These are phyloP conservation scores for Anabas testudineus DNA, from an alignment of 2,797 vertebrate genomes.

Conservation along the genomic window DNA sequence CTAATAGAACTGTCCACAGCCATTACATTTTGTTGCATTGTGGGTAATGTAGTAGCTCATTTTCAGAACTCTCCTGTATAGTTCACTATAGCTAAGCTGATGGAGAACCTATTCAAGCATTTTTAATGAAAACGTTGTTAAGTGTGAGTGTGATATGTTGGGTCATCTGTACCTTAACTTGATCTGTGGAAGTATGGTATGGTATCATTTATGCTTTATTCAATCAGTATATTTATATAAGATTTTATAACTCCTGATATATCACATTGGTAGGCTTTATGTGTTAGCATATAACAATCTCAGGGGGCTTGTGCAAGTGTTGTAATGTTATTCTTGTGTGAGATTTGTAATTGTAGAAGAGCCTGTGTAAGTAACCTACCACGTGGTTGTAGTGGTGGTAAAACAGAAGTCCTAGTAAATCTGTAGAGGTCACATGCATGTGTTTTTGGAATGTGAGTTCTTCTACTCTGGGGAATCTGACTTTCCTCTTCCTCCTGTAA, in stretches of 20 bases:
- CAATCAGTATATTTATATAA: not conserved
- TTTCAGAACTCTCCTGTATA: not conserved
- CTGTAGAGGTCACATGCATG: constrained; percentile 30
- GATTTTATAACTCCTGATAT: not conserved
- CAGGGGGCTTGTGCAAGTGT: not conserved
- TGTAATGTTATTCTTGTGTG: not conserved
- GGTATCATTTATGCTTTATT: not conserved
- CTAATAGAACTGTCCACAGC: not conserved
- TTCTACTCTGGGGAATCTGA: constrained; percentile 13
- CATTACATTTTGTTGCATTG: not conserved
- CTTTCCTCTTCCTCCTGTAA: constrained; percentile 55
- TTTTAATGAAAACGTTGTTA: not conserved
- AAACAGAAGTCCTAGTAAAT: constrained; percentile 16
- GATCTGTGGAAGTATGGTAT: no score
- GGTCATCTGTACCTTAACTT: not conserved
- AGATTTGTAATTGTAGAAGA: constrained; percentile 14
- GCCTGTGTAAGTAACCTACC: constrained; percentile 7
- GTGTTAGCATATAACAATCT: not conserved
- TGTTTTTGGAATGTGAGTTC: constrained; percentile 18
- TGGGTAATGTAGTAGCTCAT: not conserved
- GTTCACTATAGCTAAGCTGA: no score
- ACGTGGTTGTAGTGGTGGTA: not conserved
- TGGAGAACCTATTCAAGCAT: no score
- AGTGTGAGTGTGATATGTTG: no score
- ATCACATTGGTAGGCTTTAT: not conserved